Base-by-base conservation (phyloP, 2,797 vertebrate species). In the Lagocephalus sceleratus region DNA sequence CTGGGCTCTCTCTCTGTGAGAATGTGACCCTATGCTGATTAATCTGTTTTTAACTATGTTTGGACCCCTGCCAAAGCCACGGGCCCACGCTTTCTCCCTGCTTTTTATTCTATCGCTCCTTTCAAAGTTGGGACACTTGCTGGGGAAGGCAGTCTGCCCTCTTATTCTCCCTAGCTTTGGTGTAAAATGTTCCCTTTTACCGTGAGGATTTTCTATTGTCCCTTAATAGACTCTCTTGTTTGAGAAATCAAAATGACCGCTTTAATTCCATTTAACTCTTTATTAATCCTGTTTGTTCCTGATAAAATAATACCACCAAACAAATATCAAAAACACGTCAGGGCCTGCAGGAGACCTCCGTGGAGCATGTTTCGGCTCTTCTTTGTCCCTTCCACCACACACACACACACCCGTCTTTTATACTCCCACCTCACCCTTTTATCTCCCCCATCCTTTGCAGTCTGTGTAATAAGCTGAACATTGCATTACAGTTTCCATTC, bases 41-140 rank as follows among this genome's bases (percentile, higher is more conserved):
- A 91, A 92, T 88, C 88, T 86, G 84, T 85, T 90, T 91, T 90
- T 89, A 92, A 91, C 86, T 70, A 87, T 40, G 74, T 63, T 47
- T 86, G 87, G 87, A 60, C 40, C 44, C 16, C 35, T 1, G 79
- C 88, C 89, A 89, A 78, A 86, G 69, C 82, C 82, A 60, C 73
- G 57, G 82, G 78, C 78, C 73, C 49, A 61, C 67, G 8, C 65
- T 65, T 45, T 61, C 54, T 39, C 72, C 66, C 50, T 57, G 59
- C 60, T 75, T 82, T 81, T 78, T 54, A 76, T 72, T 81, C 80
- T 67, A 62, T 87, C 59, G 21, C 53, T 79, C 63, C 78, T 83
- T 82, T 85, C 79, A 86, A 64, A 71, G 66, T 60, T 11, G 70
- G 70, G 58, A 60, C 63, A 69, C 73, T 79, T 60, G 49, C 66